Evolutionary conservation across 2,113 vertebrate genomes (phyloP).

Genomic region (Rhombomys opimus): DNA sequence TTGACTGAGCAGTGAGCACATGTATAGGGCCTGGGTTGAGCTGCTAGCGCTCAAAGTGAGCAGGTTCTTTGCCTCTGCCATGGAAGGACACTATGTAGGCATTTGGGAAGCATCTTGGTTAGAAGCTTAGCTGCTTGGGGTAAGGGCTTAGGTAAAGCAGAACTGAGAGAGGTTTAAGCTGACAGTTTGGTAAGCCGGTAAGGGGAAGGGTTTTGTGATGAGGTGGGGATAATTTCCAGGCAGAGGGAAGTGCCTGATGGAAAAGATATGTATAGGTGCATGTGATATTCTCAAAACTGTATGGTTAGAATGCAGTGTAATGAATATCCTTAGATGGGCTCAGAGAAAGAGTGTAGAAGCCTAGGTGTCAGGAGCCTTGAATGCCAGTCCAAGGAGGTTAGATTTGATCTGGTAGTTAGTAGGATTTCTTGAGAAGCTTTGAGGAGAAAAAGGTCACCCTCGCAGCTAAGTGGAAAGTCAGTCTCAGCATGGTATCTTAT

Average conservation of each 20-base stretch:
- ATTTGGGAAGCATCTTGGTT: background rate
- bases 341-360: background rate
- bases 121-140: background rate
- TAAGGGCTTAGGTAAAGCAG: background rate
- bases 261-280: background rate
- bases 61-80: background rate
- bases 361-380: background rate
- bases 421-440: background rate
- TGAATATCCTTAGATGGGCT: background rate
- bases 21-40: background rate
- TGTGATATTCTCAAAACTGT: background rate
- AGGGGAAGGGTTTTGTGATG: background rate
- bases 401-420: background rate
- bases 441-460: background rate
- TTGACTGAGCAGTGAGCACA: background rate
- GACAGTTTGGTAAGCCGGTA: background rate
- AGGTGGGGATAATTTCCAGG: background rate
- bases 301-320: background rate
- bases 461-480: background rate
- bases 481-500: background rate
- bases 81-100: background rate
- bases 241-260: background rate
- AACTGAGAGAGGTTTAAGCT: background rate
- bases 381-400: background rate
- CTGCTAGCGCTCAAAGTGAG: background rate